Conservation (phyloP, 37 sponge, comb jelly and placozoan species). For the Hormiphora californensis region DNA sequence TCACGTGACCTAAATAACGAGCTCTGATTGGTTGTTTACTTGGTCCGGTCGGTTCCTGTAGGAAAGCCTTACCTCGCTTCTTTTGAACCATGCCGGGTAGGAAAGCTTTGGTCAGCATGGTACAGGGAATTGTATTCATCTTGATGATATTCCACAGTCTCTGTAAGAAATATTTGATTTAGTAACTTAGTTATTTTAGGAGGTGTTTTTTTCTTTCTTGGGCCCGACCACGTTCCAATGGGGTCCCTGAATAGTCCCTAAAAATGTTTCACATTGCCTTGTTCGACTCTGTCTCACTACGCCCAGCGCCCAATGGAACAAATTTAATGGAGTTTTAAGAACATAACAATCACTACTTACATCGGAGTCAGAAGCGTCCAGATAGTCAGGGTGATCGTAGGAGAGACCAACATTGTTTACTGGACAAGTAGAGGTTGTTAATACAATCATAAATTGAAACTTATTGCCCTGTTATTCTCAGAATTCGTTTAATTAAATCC, state of each 20-base stretch:
- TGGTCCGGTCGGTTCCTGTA: too few relatives aligned
- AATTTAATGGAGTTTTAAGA: background rate
- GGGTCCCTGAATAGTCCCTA: background rate
- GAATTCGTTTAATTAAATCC: too few relatives aligned
- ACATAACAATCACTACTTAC: background rate
- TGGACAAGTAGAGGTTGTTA: too few relatives aligned
- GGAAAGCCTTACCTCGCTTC: background rate
- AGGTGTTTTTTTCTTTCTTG: too few relatives aligned
- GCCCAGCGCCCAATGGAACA: too few relatives aligned
- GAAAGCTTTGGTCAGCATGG: background rate
- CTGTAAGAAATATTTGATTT: background rate
- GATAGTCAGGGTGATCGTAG: constrained; percentile 41
- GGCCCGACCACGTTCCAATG: too few relatives aligned
- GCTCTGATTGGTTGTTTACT: too few relatives aligned
- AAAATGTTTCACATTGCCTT: background rate
- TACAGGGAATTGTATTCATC: background rate
- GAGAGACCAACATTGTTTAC: constrained; percentile 40
- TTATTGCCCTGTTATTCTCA: too few relatives aligned
- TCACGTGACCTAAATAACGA: too few relatives aligned
- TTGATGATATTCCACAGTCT: background rate
- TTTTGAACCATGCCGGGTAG: background rate
- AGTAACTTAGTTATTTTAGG: too few relatives aligned
- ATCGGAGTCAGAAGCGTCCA: background rate
- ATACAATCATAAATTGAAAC: too few relatives aligned
- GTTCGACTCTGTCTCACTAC: too few relatives aligned